Evolutionary conservation across 2,113 vertebrate genomes (phyloP).

Genomic region (Eudyptes chrysolophus): DNA sequence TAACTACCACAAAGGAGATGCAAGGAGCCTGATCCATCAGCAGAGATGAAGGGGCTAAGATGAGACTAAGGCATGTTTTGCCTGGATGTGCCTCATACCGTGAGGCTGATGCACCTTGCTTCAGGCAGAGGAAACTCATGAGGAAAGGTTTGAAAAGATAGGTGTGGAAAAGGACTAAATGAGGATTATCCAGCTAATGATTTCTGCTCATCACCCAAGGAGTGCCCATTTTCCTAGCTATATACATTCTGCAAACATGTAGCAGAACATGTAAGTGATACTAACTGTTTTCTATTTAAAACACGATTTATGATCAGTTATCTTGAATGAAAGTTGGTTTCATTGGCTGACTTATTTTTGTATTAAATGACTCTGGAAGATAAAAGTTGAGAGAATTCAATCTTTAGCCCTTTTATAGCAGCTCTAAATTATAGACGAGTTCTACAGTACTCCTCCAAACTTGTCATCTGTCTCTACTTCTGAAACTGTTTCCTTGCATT

Average conservation of each 20-base stretch:
- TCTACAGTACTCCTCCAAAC: background rate
- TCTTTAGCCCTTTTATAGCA: background rate
- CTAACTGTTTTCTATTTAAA: background rate
- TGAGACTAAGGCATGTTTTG: background rate
- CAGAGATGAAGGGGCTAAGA: background rate
- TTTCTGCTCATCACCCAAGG: background rate
- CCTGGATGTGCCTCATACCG: accelerated
- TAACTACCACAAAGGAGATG: background rate
- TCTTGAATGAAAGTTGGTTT: background rate
- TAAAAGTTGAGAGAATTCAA: background rate
- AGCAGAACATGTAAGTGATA: background rate
- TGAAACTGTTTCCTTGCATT: background rate
- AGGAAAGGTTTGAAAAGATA: background rate
- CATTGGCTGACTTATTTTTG: background rate
- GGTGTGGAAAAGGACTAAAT: background rate
- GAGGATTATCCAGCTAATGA: background rate
- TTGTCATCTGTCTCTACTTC: background rate
- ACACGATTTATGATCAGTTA: background rate
- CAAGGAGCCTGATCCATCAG: background rate
- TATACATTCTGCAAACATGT: background rate
- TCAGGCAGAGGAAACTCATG: background rate
- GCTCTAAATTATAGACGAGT: background rate
- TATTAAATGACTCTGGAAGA: background rate
- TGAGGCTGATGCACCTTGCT: background rate
- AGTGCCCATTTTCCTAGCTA: background rate